Evolutionary conservation across 35 echinoderm and acorn worm species (phyloP).

Genomic region (Ophiothrix spiculata): DNA sequence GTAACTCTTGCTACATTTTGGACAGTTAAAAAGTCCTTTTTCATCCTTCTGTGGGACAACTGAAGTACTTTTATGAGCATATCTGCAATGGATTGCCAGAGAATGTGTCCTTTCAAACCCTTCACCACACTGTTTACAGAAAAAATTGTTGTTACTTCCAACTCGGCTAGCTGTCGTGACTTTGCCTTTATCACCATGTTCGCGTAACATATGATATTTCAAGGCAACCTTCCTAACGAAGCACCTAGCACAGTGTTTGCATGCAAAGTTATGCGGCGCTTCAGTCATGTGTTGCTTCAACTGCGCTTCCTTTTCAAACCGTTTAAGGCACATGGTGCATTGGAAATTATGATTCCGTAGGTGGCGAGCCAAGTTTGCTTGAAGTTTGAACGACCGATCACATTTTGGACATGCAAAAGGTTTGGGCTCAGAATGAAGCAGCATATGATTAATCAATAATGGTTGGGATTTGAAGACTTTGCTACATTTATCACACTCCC

Average conservation of each 20-base stretch:
- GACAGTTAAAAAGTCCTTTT: not conserved
- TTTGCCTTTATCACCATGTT: not conserved
- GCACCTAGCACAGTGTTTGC: not conserved
- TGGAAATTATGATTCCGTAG: not conserved
- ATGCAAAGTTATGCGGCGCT: not conserved
- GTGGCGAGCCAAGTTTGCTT: not conserved
- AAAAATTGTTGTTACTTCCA: not conserved
- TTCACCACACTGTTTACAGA: not conserved
- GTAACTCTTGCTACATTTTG: not conserved
- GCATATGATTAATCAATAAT: not conserved
- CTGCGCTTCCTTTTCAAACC: not conserved
- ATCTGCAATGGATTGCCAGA: not conserved
- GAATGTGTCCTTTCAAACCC: not conserved
- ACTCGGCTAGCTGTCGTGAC: not conserved
- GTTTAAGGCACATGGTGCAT: not conserved
- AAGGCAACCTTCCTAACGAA: not conserved
- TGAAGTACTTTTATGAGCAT: not conserved
- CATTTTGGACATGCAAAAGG: not conserved
- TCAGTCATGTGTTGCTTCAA: not conserved
- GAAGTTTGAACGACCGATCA: not conserved
- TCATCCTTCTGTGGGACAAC: not conserved
- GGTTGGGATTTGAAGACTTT: not conserved
- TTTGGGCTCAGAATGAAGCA: not conserved
- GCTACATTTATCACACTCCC: not conserved
- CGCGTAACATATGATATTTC: not conserved